These are phyloP conservation scores for Tuberolachnus salignus DNA, from an alignment of 2,888 invertebrate genomes.

Conservation along the genomic window DNA sequence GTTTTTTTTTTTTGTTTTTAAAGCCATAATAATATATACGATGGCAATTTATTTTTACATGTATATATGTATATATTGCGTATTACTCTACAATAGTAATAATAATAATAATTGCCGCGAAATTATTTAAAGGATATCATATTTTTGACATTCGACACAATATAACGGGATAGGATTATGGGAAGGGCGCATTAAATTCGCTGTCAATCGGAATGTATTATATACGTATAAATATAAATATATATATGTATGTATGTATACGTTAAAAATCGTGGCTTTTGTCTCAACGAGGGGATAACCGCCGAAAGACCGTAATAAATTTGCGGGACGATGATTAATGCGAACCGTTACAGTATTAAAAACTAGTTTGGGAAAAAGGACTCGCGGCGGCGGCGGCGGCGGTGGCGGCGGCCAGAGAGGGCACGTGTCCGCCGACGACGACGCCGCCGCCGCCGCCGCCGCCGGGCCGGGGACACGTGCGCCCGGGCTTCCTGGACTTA, in stretches of 20 bases:
- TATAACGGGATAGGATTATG: background rate
- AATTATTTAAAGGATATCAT: conserved; percentile 31
- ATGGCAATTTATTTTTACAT: too few relatives aligned
- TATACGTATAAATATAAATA: too few relatives aligned
- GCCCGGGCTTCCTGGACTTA: conserved; percentile 48
- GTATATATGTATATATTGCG: background rate
- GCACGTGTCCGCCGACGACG: conserved; percentile 40
- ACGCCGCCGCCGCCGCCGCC: too few relatives aligned
- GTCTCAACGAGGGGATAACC: conserved; percentile 28
- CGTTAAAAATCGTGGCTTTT: conserved; percentile 46
- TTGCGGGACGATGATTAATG: conserved; percentile 56
- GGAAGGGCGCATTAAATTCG: conserved; percentile 9
- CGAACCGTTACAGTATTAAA: conserved; percentile 56
- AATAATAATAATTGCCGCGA: background rate
- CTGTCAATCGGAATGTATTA: conserved; percentile 50
- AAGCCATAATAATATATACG: background rate
- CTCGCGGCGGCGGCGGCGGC: background rate
- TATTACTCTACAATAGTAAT: background rate
- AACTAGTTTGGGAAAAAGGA: conserved; percentile 55
- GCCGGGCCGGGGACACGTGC: conserved; percentile 37
- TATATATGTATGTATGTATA: too few relatives aligned
- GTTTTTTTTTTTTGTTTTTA: conserved; percentile 26
- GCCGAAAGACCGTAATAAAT: conserved; percentile 50
- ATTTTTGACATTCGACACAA: conserved; percentile 23
- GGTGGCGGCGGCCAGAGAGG: conserved; percentile 11